A percentile compares a stretch with the other conserved stretches of the same genome.
Conservation (phyloP, 2,113 vertebrate genomes). For the Scytalopus superciliaris region DNA sequence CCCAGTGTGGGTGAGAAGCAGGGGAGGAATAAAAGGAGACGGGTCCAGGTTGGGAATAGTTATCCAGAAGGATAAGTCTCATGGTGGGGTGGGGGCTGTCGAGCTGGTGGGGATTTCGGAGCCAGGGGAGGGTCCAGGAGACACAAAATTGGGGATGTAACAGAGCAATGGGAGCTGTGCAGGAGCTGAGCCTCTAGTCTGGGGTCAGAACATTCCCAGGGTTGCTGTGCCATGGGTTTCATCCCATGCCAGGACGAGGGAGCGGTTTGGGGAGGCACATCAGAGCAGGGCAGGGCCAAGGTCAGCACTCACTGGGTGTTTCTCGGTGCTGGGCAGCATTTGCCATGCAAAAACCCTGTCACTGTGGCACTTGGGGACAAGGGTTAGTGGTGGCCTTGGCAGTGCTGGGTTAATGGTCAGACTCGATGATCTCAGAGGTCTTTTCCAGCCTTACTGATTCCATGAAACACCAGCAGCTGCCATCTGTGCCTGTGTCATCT, state of each 20-base stretch:
- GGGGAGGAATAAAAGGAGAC: background rate
- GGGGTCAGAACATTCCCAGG: background rate
- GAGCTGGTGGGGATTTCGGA: background rate
- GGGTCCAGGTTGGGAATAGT: background rate
- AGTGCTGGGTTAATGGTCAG: rapidly evolving
- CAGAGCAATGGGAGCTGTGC: background rate
- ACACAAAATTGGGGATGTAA: background rate
- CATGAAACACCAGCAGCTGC: background rate
- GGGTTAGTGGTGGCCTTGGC: background rate
- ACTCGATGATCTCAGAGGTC: rapidly evolving
- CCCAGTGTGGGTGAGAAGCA: background rate
- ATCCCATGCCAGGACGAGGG: rapidly evolving
- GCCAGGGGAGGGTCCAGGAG: background rate
- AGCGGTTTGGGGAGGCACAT: background rate
- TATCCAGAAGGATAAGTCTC: background rate
- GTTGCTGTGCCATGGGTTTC: rapidly evolving
- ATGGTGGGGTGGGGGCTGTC: rapidly evolving
- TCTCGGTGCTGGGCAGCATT: rapidly evolving
- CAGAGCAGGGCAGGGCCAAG: background rate
- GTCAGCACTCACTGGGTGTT: rapidly evolving
- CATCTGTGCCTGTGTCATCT: background rate
- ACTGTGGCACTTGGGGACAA: background rate
- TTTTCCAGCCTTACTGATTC: background rate
- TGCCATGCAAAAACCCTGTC: background rate
- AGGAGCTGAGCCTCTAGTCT: background rate